These are phyloP conservation scores for Pseudorhiza aurosa DNA, from an alignment of 30 jellyfish, hydroid and myxozoan genomes.

Conservation along the genomic window DNA sequence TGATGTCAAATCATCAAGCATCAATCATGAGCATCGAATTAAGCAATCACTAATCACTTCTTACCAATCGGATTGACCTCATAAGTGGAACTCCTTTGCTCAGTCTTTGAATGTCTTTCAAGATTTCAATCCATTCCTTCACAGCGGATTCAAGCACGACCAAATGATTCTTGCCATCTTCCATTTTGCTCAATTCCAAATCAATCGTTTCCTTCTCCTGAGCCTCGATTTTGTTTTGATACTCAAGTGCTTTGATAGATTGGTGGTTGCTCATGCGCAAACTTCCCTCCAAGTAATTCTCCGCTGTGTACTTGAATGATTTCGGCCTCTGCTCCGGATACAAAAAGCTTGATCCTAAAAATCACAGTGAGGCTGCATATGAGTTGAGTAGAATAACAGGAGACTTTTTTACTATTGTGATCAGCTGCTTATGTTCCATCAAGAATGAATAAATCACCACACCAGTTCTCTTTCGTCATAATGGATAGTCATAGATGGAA, in stretches of 20 bases:
- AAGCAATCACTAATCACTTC: background rate
- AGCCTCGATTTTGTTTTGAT: conserved; percentile 5
- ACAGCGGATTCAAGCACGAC: conserved; percentile 50
- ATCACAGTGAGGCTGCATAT: too few species aligned
- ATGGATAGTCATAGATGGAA: too few species aligned
- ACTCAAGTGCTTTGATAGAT: conserved; percentile 55
- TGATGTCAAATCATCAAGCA: too few species aligned
- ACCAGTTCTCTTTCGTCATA: too few species aligned
- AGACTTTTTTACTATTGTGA: too few species aligned
- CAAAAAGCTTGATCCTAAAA: conserved; percentile 29
- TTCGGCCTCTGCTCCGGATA: conserved; percentile 38
- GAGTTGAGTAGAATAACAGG: too few species aligned
- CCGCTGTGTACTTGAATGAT: conserved; percentile 16
- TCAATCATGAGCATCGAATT: too few species aligned
- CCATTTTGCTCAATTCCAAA: conserved; percentile 18
- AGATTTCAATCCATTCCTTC: conserved; percentile 32
- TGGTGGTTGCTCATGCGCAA: conserved; percentile 22
- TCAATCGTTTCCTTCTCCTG: conserved; percentile 31
- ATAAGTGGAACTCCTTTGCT: conserved; percentile 70
- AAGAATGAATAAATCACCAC: too few species aligned
- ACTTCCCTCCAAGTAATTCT: conserved; percentile 28
- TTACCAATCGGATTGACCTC: conserved; percentile 57
- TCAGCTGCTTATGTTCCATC: too few species aligned
- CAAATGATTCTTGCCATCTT: conserved; percentile 47
- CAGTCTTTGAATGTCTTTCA: conserved; percentile 42